phyloP scores from a whole-genome alignment of 2,888 invertebrate genomes.

The Tetramorium bicarinatum region DNA sequence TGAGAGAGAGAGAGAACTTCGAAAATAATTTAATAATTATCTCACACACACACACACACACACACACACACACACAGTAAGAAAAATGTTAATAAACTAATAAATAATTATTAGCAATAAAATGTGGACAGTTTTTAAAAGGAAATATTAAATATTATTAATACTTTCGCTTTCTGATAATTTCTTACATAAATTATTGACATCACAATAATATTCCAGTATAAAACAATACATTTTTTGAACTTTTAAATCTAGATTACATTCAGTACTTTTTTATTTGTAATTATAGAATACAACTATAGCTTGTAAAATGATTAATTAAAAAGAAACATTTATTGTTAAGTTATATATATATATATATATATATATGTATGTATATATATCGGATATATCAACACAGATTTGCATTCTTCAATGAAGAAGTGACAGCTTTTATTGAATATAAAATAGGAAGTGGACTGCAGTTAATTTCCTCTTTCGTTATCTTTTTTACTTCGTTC shows the following conservation, averaged over 20 bases:
- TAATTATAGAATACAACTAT: background rate
- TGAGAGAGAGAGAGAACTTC: background rate
- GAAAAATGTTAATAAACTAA: background rate
- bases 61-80: no score
- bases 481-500: constrained; percentile 22
- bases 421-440: constrained; percentile 15
- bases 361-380: background rate
- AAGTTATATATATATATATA: background rate
- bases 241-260: background rate
- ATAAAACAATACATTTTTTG: background rate
- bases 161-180: background rate
- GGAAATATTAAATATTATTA: background rate
- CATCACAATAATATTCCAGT: background rate
- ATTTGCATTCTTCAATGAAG: background rate
- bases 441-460: background rate
- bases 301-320: background rate
- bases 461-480: constrained; percentile 46
- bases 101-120: background rate
- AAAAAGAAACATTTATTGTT: background rate
- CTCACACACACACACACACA: no score
- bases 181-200: background rate
- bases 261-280: background rate
- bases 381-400: background rate
- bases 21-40: background rate
- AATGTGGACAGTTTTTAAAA: background rate